Conservation (phyloP, 2,797 vertebrate genomes). For the Argya squamiceps region DNA sequence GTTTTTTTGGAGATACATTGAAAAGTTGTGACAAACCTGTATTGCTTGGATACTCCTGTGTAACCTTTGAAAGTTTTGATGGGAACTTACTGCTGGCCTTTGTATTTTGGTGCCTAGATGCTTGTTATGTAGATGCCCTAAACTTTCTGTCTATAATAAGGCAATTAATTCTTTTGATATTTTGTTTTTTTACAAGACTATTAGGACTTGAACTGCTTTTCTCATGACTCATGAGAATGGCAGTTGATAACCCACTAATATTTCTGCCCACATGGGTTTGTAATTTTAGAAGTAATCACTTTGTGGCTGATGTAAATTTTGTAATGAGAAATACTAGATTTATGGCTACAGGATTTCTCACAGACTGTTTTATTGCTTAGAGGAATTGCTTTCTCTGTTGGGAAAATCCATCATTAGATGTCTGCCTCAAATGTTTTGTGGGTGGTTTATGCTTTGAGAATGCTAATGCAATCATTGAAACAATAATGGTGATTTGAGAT, state of each 20-base stretch:
- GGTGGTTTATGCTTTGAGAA: conserved; percentile 46
- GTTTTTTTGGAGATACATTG: background rate
- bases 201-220: conserved; percentile 40
- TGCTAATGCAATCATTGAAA: conserved; percentile 54
- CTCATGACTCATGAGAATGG: conserved; percentile 33
- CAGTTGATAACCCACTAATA: conserved; percentile 52
- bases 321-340: conserved; percentile 68
- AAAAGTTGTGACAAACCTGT: background rate
- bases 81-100: background rate
- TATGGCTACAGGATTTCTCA: conserved; percentile 59
- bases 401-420: conserved; percentile 60
- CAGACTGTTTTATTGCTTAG: conserved; percentile 63
- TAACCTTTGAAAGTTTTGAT: background rate
- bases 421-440: conserved; percentile 42
- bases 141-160: conserved; percentile 8
- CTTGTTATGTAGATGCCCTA: background rate
- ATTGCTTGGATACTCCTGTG: background rate
- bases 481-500: conserved; percentile 38
- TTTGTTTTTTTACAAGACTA: conserved; percentile 18
- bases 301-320: conserved; percentile 53
- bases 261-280: conserved; percentile 43
- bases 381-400: conserved; percentile 62
- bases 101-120: background rate
- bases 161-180: conserved; percentile 4
- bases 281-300: conserved; percentile 57